Evolutionary conservation across 2,113 vertebrate genomes (phyloP).

Genomic region (Lagopus muta): DNA sequence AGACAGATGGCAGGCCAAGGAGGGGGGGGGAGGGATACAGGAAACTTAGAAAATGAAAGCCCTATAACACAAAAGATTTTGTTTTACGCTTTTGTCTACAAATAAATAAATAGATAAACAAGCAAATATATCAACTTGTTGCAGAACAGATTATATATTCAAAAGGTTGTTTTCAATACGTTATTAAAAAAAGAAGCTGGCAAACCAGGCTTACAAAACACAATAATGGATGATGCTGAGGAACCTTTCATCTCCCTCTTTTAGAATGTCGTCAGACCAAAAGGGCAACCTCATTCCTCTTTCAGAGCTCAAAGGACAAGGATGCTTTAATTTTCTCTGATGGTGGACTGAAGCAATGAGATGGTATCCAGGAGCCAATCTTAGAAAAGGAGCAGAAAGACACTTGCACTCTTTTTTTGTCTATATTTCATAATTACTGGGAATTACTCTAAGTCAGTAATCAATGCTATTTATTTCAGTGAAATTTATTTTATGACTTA

Average conservation of each 20-base stretch:
- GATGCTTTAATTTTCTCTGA: constrained; percentile 30
- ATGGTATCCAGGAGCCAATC: not conserved
- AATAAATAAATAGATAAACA: not conserved
- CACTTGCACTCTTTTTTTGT: not conserved
- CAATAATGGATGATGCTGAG: not conserved
- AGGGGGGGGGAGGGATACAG: not conserved
- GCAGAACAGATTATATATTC: not conserved
- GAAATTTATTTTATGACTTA: constrained; percentile 35
- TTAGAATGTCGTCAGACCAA: not conserved
- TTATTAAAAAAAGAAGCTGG: not conserved
- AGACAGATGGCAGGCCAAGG: not conserved
- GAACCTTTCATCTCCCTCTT: not conserved
- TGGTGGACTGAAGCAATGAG: not conserved
- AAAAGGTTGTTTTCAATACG: not conserved
- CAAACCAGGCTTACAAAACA: not conserved
- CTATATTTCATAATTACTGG: constrained; percentile 25
- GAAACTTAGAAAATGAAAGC: not conserved
- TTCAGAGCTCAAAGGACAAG: not conserved
- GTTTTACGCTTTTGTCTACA: not conserved
- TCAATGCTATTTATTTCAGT: constrained; percentile 32
- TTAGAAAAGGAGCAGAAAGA: constrained; percentile 13
- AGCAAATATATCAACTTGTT: not conserved
- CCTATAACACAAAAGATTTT: not conserved
- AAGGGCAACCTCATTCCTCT: constrained; percentile 41
- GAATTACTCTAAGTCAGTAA: constrained; percentile 41